Conservation (phyloP, 2,113 vertebrate genomes). For the Thalassoma bifasciatum region DNA sequence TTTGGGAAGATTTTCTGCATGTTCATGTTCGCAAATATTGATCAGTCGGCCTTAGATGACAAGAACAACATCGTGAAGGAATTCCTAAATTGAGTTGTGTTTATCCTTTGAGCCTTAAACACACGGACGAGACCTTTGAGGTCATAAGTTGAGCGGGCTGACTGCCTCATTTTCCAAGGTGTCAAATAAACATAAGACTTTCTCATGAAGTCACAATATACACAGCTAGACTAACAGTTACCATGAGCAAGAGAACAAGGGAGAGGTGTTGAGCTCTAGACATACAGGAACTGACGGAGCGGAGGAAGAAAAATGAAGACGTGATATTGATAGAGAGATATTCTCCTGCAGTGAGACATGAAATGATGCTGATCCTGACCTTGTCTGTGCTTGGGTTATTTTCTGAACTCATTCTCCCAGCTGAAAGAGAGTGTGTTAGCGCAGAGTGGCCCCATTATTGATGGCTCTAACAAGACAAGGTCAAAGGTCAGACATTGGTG, state of each 20-base stretch:
- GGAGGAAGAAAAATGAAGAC: constrained; percentile 17
- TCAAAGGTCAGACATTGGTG: constrained; percentile 76
- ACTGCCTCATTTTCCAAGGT: constrained; percentile 39
- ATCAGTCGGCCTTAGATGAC: constrained; percentile 14
- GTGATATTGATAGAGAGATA: constrained; percentile 30
- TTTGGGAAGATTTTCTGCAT: constrained; percentile 31
- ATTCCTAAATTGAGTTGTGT: constrained; percentile 53
- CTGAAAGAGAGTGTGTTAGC: constrained; percentile 41
- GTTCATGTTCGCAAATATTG: constrained; percentile 51
- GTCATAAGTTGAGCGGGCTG: constrained; percentile 51
- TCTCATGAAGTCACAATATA: constrained; percentile 66
- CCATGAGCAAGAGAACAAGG: constrained; percentile 25
- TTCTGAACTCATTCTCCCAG: constrained; percentile 52
- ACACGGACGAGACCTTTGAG: constrained; percentile 33
- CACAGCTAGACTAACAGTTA: constrained; percentile 62
- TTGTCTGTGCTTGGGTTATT: constrained; percentile 67
- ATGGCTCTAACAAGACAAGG: constrained; percentile 81
- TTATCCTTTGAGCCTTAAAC: constrained; percentile 54
- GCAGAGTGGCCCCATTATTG: constrained; percentile 76
- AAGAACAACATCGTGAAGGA: constrained; percentile 52
- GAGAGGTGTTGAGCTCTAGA: constrained; percentile 31
- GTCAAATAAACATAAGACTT: constrained; percentile 59
- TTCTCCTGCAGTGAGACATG: constrained; percentile 34
- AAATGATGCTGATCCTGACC: constrained; percentile 71
- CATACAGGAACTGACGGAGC: background rate